Percentiles rank a stretch among this genome's conserved stretches.
Evolutionary conservation across 2,797 vertebrate species (phyloP).

Genomic region (Rhyacichthys aspro): DNA sequence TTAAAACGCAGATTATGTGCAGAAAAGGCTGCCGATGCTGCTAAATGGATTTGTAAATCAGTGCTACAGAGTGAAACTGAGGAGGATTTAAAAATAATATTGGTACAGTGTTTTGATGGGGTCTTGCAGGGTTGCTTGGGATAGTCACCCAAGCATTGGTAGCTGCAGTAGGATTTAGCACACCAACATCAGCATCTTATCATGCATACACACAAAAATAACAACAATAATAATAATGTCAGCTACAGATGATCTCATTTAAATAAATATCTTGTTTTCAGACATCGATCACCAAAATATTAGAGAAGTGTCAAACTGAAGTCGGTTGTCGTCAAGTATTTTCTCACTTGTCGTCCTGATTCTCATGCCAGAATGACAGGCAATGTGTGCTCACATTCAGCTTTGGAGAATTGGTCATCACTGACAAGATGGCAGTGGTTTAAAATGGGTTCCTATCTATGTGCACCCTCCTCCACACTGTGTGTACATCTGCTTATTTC

Average conservation of each 20-base stretch:
- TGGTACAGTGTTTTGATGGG: constrained; percentile 15
- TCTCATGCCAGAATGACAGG: not conserved
- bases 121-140: constrained; percentile 12
- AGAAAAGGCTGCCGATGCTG: constrained; percentile 56
- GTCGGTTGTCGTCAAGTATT: not conserved
- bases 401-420: constrained; percentile 18
- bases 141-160: no score
- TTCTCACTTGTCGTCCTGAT: constrained; percentile 3
- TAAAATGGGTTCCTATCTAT: constrained; percentile 34
- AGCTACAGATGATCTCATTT: not conserved
- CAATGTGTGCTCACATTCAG: constrained; percentile 8
- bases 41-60: constrained; percentile 59
- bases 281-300: not conserved
- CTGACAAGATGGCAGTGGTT: constrained; percentile 51
- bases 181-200: constrained; percentile 16
- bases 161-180: no score
- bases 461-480: constrained; percentile 26
- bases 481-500: not conserved
- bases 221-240: not conserved
- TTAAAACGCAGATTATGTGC: constrained; percentile 56
- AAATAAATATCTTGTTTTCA: not conserved
- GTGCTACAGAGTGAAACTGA: constrained; percentile 32
- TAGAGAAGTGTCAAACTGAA: not conserved
- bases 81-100: constrained; percentile 38
- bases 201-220: not conserved